phyloP scores from a whole-genome alignment of 30 jellyfish, hydroid and myxozoan genomes.

The Mastigias papua region DNA sequence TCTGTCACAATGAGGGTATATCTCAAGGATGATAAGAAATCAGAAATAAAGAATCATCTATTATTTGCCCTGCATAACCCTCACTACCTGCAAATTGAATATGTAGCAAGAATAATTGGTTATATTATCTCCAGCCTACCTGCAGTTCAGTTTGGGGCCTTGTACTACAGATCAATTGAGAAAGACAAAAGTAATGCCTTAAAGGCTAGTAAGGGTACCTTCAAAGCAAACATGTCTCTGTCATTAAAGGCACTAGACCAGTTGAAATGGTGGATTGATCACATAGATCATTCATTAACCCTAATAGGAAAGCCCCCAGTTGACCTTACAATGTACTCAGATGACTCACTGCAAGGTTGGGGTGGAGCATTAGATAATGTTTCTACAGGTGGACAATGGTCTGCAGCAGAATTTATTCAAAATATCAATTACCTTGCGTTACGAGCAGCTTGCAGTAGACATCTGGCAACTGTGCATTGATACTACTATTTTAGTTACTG shows the following conservation, averaged over 20 bases:
- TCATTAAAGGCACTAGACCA: conserved; percentile 1
- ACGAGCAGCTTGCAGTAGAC: conserved; percentile 19
- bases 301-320: conserved; percentile 3
- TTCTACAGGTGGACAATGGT: conserved; percentile 35
- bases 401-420: conserved; percentile 4
- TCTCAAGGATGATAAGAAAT: not conserved
- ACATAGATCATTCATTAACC: conserved; percentile 6
- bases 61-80: not conserved
- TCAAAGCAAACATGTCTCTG: conserved; percentile 9
- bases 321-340: conserved; percentile 2
- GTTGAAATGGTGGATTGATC: conserved; percentile 59
- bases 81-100: not conserved
- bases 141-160: conserved; percentile 52
- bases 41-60: not conserved
- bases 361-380: conserved; percentile 6
- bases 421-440: conserved; percentile 47
- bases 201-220: conserved; percentile 8
- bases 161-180: conserved; percentile 43
- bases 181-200: conserved; percentile 24
- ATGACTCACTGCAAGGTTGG: conserved; percentile 46
- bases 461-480: conserved; percentile 42
- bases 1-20: conserved; percentile 20
- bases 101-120: conserved; percentile 22
- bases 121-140: conserved; percentile 28
- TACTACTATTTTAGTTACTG: conserved; percentile 20